Evolutionary conservation across 2,113 vertebrate genomes (phyloP), one percentile per base, ranked within the genome.

Genomic region (Scytalopus superciliaris): DNA sequence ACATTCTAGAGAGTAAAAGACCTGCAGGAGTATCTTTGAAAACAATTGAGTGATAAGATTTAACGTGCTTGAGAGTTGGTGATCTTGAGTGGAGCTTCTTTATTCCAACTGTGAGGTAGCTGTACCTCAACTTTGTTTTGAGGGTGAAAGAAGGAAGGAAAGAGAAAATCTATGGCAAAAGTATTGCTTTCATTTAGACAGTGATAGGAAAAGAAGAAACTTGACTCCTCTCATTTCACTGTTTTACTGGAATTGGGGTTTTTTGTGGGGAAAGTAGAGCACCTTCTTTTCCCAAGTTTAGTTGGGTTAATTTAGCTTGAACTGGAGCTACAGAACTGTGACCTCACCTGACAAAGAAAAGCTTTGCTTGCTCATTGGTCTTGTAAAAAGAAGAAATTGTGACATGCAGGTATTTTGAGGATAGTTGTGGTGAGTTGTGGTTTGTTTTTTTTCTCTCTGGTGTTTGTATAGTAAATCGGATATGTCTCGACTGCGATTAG

Each of bases 401-500:
- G 55, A 60, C 22, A 7, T n/a, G 25, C n/a, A 81, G 47, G 31
- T 73, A 42, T 67, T 77, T 63, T 44, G 74, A 81, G 49, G 28
- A 92, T 85, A 88, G 81, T 70, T 72, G 53, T 88, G 40, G 52
- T 68, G 62, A 84, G 31, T 57, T 84, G 56, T 91, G 44, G 35
- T 28, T 82, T 70, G 63, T 33, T 77, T 91, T 83, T 93, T 79
- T 97, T 93, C 89, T 95, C 95, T 93, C 55, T 56, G 70, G 31
- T 95, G 24, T 97, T 97, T 97, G 81, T 97, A 19, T 78, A 99
- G 99, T 97, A 99, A 99, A 97, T 99, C 99, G 21, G 99, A 99
- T 98, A 99, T 99, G 99, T 99, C 99, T 96, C 99, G 99, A 80
- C 98, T 99, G 97, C 98, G 99, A 97, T 98, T 99, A 97, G 98